A percentile compares a stretch with the other conserved stretches of the same genome.
phyloP scores from a whole-genome alignment of 2,888 invertebrate genomes.

The Hydraecia micacea region DNA sequence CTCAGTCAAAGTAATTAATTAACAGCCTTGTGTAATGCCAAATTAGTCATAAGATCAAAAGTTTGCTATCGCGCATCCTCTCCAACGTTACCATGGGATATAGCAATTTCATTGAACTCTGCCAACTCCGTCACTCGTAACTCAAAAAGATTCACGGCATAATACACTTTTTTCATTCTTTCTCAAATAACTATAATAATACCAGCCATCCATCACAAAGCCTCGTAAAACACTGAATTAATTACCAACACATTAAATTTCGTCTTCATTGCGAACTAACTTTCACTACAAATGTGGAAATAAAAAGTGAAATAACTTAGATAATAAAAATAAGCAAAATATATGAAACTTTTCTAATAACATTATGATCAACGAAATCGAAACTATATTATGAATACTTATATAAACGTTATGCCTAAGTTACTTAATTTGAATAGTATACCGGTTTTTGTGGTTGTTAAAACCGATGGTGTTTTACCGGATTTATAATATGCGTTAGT shows the following conservation, averaged over 20 bases:
- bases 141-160: neutral
- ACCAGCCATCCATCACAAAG: conserved; percentile 31
- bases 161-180: conserved; percentile 16
- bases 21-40: neutral
- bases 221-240: conserved; percentile 51
- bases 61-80: neutral
- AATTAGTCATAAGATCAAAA: neutral
- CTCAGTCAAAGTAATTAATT: neutral
- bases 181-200: conserved; percentile 30
- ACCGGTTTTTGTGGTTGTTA: conserved; percentile 40
- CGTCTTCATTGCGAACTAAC: conserved; percentile 39
- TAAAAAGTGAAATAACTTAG: conserved; percentile 58
- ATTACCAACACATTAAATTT: conserved; percentile 46
- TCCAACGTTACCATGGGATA: neutral
- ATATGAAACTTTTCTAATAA: conserved; percentile 45
- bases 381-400: conserved; percentile 52
- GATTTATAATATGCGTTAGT: conserved; percentile 25
- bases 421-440: conserved; percentile 40
- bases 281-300: conserved; percentile 51
- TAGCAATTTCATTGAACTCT: neutral
- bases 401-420: conserved; percentile 50
- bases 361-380: conserved; percentile 57
- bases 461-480: conserved; percentile 35
- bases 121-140: neutral
- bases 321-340: conserved; percentile 32